Percentiles rank a stretch among this genome's conserved stretches.
Conservation (phyloP, 2,797 vertebrate species). For the Gambelia wislizenii region DNA sequence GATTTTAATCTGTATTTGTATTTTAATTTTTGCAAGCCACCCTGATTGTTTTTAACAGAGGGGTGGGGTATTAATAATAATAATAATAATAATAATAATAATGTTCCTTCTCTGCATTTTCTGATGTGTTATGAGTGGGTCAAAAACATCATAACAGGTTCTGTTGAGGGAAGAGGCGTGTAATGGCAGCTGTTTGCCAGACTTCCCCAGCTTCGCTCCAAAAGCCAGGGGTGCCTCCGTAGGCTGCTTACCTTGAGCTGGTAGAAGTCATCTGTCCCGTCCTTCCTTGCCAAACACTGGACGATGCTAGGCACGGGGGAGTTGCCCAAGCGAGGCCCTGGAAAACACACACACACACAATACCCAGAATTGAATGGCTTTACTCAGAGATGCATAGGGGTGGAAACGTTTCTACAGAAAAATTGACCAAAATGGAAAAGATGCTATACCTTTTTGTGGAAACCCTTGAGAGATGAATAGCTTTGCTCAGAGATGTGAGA, state of each 20-base stretch:
- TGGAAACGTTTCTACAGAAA: too few species aligned
- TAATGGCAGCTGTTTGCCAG: neutral
- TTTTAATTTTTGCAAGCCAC: too few species aligned
- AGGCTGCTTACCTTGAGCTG: constrained; percentile 93
- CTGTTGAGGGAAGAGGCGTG: too few species aligned
- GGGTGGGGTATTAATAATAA: too few species aligned
- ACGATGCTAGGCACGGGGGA: constrained; percentile 99
- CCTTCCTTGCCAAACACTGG: constrained; percentile 97
- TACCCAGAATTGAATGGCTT: constrained; percentile 63
- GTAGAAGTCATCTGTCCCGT: constrained; percentile 99
- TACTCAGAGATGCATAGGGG: constrained; percentile 25
- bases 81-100: too few species aligned
- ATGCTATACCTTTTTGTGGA: too few species aligned
- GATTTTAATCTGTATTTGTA: too few species aligned
- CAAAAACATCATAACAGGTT: neutral
- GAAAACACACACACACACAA: constrained; percentile 37
- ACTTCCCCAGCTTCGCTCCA: neutral
- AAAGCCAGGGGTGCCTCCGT: neutral
- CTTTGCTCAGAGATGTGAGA: constrained; percentile 45
- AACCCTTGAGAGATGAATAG: constrained; percentile 17
- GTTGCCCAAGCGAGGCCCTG: constrained; percentile 97
- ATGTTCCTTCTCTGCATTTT: neutral
- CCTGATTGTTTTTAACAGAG: too few species aligned
- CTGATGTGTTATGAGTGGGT: neutral
- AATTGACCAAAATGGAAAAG: too few species aligned